Evolutionary conservation across 2,888 invertebrate species (phyloP), one percentile per base, ranked within the genome.

Genomic region (Euplexia lucipara): DNA sequence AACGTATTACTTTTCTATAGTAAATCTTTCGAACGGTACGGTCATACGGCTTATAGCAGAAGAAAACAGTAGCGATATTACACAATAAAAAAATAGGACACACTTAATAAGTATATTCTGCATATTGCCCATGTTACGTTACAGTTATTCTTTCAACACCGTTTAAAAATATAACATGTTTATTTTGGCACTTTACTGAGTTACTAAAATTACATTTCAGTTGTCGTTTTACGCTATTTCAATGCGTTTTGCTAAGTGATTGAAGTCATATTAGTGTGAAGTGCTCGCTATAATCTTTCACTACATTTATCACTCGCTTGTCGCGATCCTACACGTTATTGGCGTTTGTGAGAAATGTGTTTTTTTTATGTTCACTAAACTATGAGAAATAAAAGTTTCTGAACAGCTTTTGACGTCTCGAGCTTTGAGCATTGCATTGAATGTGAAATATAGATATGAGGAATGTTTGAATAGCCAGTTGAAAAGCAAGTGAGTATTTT

Each of bases 151-250:
- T 78, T 74, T 61, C 62, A 60, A 58, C 47, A 39, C 49, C 37
- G 34, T 69, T 68, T 80, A 80, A 75, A 86, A 85, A 85, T 83
- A 83, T 51, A 57, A 45, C 58, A 44, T 78, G 83, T 83, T 83
- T 82, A 80, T 83, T 85, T 85, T 82, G 79, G 83, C 76, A 78
- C 73, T 72, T 71, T 66, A 57, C 67, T 71, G 67, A 72, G 66
- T 66, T 47, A 71, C 70, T 65, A 77, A 66, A 78, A 70, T 68
- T 70, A 66, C 41, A 67, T 51, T 39, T 22, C 35, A 70, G 64
- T 35, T 66, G 60, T 68, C 64, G 66, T 69, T 81, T 64, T 64
- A 63, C 60, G 65, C 68, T 69, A 81, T 73, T 73, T 68, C 37
- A 68, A 66, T 45, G 10, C 39, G 37, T 70, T 71, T 63, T 26